Evolutionary conservation across 2,888 invertebrate genomes (phyloP), one percentile per base, ranked within the genome.

Genomic region (Mesoligia furuncula): DNA sequence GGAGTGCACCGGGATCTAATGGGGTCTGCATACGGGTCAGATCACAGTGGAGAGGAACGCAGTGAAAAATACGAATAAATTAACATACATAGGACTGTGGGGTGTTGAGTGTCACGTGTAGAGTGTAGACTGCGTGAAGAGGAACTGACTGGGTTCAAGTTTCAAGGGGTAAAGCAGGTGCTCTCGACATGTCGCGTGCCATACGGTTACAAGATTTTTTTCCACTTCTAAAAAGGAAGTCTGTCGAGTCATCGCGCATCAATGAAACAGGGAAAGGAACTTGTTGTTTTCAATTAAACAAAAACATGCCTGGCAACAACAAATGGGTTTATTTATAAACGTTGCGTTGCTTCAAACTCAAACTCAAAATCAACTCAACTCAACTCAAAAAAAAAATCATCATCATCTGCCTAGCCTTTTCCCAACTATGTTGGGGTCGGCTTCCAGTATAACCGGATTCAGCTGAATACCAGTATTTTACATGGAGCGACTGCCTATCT

Each of bases 1-100:
- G 82, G 83, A 88, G 87, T 86, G 82, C 85, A 83, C 83, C 80
- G 78, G 87, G 86, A 87, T 88, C 89, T 88, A 88, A 87, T 88
- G 88, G 88, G 79, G 84, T 88, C 89, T 78, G 62, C 76, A 81
- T 82, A 83, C 85, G 83, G 86, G 87, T 81, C 89, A 87, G 84
- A 79, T 77, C 87, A 88, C 87, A 88, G 73, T 81, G 72, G 65
- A 85, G 88, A 73, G 77, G 73, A 75, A 78, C 79, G 68, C 75
- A 73, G 75, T 77, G 73, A 80, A 81, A 87, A 86, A 80, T 67
- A 59, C 65, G 74, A 87, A 88, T 85, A 82, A 83, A 82, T 88
- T 83, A 87, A 80, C 80, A 73, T 77, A 80, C 80, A 73, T 77
- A 61, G 61, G 20, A 64, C 62, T 71, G 61, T 65, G n/a, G 65